Percentiles rank a stretch among this genome's conserved stretches.
phyloP scores from a whole-genome alignment of 2,113 vertebrate genomes.

The Siniperca chuatsi region DNA sequence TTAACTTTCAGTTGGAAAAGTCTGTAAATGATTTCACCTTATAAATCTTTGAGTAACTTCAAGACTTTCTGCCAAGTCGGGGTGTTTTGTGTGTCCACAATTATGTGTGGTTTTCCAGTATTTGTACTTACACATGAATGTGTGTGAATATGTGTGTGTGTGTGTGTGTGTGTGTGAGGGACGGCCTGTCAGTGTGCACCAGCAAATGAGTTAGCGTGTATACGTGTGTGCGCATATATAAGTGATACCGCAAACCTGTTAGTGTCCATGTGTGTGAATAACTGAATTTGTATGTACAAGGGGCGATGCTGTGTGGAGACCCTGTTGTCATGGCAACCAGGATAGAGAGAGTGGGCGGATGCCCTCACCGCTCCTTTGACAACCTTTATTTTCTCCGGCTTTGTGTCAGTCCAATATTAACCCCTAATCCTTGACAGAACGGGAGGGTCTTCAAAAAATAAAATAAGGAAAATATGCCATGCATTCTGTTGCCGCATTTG shows the following conservation, averaged over 20 bases:
- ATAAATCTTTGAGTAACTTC: conserved; percentile 44
- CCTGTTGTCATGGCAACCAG: conserved; percentile 81
- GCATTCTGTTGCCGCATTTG: conserved; percentile 16
- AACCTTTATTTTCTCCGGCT: conserved; percentile 82
- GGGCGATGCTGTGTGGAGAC: conserved; percentile 68
- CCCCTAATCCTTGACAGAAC: conserved; percentile 58
- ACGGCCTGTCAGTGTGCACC: conserved; percentile 8
- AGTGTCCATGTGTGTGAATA: conserved; percentile 81
- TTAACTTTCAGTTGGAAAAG: conserved; percentile 36
- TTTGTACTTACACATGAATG: background rate
- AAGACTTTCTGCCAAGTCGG: conserved; percentile 3
- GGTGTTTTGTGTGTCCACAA: conserved; percentile 13
- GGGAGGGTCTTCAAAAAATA: background rate
- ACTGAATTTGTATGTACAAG: conserved; percentile 82
- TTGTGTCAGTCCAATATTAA: conserved; percentile 76
- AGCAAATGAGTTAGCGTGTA: conserved; percentile 26
- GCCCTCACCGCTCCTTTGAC: conserved; percentile 71
- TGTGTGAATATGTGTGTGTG: background rate
- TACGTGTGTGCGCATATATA: conserved; percentile 67
- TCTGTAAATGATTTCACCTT: conserved; percentile 37
- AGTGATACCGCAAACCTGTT: conserved; percentile 63
- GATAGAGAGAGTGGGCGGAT: conserved; percentile 71
- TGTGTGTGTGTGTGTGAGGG: conserved; percentile 19
- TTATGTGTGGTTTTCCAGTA: conserved; percentile 6
- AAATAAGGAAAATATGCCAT: background rate